These are phyloP conservation scores for Nestor notabilis DNA, from an alignment of 2,113 vertebrate species.

Conservation along the genomic window DNA sequence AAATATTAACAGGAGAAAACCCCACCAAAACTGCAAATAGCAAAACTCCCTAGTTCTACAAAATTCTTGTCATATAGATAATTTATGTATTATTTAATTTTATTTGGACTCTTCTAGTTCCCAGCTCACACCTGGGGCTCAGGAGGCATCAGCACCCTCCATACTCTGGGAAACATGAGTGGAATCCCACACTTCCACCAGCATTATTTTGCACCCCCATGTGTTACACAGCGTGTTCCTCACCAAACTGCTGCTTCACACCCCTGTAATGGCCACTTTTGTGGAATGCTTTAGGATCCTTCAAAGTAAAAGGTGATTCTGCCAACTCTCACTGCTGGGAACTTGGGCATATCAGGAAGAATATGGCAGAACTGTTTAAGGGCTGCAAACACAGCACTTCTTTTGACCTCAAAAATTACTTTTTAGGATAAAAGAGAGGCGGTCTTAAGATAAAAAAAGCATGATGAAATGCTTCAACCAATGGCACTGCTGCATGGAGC, in stretches of 20 bases:
- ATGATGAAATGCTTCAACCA: not conserved
- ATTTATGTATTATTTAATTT: not conserved
- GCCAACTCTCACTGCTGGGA: not conserved
- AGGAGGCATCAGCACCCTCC: not conserved
- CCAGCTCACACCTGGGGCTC: not conserved
- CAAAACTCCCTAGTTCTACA: not conserved
- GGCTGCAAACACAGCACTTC: slow-evolving; percentile 21
- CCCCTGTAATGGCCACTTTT: fast-evolving
- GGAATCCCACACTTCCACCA: not conserved
- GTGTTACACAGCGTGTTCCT: fast-evolving
- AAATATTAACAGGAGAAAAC: not conserved
- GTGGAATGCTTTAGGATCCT: not conserved
- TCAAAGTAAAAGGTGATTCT: not conserved
- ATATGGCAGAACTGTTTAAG: not conserved
- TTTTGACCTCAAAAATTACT: slow-evolving; percentile 32
- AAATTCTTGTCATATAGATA: not conserved
- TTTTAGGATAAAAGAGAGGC: slow-evolving; percentile 7
- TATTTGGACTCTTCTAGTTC: not conserved
- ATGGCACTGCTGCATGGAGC: not conserved
- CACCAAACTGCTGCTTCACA: fast-evolving
- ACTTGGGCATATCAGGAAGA: fast-evolving
- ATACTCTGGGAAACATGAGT: fast-evolving
- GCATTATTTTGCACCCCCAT: not conserved
- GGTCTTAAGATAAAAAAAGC: not conserved
- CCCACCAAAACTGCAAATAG: not conserved